Evolutionary conservation across 1,140 invertebrate species (phyloP).

Genomic region (Lethocerus indicus): DNA sequence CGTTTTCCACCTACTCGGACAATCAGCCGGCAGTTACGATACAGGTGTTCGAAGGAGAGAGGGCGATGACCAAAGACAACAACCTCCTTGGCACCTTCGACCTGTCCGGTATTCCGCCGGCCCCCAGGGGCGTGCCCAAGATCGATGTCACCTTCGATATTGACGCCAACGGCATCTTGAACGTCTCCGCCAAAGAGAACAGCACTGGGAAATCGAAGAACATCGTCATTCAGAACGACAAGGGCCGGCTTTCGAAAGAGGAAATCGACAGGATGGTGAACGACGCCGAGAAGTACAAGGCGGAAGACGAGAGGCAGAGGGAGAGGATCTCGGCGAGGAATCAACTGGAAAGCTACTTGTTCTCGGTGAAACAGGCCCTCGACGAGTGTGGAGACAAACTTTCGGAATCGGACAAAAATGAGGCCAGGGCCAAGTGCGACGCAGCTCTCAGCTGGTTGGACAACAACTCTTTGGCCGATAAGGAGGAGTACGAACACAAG

Average conservation of each 20-base stretch:
- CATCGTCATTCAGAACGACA: slow-evolving; percentile 58
- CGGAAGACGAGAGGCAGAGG: slow-evolving; percentile 39
- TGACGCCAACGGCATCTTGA: slow-evolving; percentile 51
- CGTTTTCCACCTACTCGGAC: slow-evolving; percentile 32
- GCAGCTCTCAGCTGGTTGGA: slow-evolving; percentile 41
- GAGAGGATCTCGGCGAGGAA: slow-evolving; percentile 56
- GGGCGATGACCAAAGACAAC: slow-evolving; percentile 41
- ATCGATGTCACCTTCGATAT: slow-evolving; percentile 61
- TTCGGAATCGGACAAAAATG: slow-evolving; percentile 24
- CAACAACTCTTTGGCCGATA: slow-evolving; percentile 38
- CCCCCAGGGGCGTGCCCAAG: slow-evolving; percentile 62
- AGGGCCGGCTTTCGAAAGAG: slow-evolving; percentile 72
- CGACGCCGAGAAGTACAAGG: slow-evolving; percentile 51
- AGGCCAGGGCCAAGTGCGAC: slow-evolving; percentile 31
- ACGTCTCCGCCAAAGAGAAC: slow-evolving; percentile 37
- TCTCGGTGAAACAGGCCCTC: slow-evolving; percentile 47
- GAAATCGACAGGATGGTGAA: slow-evolving; percentile 85
- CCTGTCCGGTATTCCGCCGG: slow-evolving; percentile 61
- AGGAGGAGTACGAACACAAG: slow-evolving; percentile 42
- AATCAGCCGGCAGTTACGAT: slow-evolving; percentile 47
- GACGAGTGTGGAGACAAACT: slow-evolving; percentile 26
- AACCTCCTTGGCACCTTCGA: slow-evolving; percentile 48
- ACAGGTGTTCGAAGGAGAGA: slow-evolving; percentile 64
- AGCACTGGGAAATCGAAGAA: slow-evolving; percentile 50
- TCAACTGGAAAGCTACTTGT: slow-evolving; percentile 66